A percentile compares a stretch with the other conserved stretches of the same genome.
phyloP scores from a whole-genome alignment of 2,888 invertebrate genomes.

The Drosophila anomalata region DNA sequence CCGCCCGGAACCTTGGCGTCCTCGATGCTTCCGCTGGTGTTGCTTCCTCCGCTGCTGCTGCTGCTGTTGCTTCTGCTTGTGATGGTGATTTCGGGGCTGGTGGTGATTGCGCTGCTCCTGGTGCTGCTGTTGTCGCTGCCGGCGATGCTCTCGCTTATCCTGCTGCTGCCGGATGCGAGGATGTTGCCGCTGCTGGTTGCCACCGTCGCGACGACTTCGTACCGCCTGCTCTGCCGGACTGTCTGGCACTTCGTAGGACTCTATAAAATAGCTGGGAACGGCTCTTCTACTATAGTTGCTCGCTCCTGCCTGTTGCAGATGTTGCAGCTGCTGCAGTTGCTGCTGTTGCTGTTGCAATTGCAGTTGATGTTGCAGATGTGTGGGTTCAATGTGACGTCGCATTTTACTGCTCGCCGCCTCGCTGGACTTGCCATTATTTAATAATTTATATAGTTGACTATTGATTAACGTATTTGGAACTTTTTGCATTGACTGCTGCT shows the following conservation, averaged over 20 bases:
- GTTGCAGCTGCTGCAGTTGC: constrained; percentile 20
- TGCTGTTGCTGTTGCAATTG: constrained; percentile 38
- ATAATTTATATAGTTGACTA: constrained; percentile 83
- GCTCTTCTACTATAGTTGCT: constrained; percentile 47
- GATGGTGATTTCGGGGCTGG: constrained; percentile 45
- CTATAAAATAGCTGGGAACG: constrained; percentile 67
- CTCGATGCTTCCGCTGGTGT: constrained; percentile 58
- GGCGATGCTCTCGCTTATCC: constrained; percentile 35
- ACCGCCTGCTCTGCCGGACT: constrained; percentile 69
- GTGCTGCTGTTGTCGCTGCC: constrained; percentile 29
- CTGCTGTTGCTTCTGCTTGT: constrained; percentile 42
- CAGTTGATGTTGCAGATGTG: constrained; percentile 27
- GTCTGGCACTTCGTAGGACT: constrained; percentile 79
- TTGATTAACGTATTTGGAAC: constrained; percentile 83
- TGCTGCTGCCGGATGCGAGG: constrained; percentile 49
- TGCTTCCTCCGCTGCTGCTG: constrained; percentile 51
- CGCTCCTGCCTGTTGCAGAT: constrained; percentile 30
- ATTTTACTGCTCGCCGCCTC: constrained; percentile 70
- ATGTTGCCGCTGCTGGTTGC: constrained; percentile 49
- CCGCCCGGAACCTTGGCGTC: constrained; percentile 68
- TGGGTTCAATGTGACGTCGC: constrained; percentile 65
- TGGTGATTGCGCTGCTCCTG: constrained; percentile 38
- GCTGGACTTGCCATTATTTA: constrained; percentile 58
- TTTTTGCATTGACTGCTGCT: constrained; percentile 76
- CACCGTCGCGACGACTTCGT: constrained; percentile 80